A percentile compares a stretch with the other conserved stretches of the same genome.
These are phyloP conservation scores for Aspiorhynchus laticeps DNA, from an alignment of 2,113 vertebrate genomes.

Conservation along the genomic window DNA sequence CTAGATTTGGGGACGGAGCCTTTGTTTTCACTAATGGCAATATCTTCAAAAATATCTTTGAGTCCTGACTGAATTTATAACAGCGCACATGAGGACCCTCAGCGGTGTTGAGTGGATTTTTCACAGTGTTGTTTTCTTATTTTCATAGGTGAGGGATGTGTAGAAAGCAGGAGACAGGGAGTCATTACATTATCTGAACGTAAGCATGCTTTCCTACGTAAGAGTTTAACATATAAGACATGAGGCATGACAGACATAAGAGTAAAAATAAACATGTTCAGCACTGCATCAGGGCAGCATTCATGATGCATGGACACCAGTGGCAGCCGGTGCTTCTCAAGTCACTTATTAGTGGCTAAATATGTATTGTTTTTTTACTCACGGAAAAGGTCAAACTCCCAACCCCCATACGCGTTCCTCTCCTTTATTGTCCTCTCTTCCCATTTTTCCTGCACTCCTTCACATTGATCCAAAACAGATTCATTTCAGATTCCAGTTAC, in stretches of 20 bases:
- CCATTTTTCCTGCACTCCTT: slow-evolving; percentile 43
- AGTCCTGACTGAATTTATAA: neutral
- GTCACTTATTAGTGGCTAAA: neutral
- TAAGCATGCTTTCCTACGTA: neutral
- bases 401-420: neutral
- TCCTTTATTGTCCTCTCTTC: neutral
- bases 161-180: neutral
- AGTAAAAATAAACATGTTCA: neutral
- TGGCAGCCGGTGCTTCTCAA: neutral
- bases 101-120: neutral
- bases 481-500: slow-evolving; percentile 82
- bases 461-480: slow-evolving; percentile 74
- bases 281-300: neutral
- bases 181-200: neutral
- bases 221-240: neutral
- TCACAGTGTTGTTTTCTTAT: neutral
- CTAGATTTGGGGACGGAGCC: neutral
- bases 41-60: neutral
- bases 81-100: too few relatives aligned
- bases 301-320: neutral
- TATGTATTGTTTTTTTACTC: neutral
- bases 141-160: neutral
- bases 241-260: neutral
- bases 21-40: neutral
- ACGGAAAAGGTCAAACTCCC: slow-evolving; percentile 9